phyloP scores from a whole-genome alignment of 2,888 invertebrate genomes.

The Schrankia costaestrigalis region DNA sequence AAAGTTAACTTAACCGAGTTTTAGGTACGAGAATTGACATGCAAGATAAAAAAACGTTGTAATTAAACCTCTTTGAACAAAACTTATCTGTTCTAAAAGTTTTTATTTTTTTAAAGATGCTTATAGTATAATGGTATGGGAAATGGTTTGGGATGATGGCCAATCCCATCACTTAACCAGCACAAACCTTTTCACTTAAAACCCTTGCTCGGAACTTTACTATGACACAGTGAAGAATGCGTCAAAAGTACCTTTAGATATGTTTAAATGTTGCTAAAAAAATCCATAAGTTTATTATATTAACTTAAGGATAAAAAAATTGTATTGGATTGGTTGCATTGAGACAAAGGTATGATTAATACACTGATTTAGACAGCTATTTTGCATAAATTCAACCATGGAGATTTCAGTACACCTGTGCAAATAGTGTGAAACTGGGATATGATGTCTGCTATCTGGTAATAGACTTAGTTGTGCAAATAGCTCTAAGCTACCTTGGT shows the following conservation, averaged over 20 bases:
- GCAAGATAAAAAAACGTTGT: too few species aligned
- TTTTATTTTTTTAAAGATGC: too few species aligned
- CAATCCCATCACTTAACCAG: constrained; percentile 91
- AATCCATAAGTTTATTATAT: constrained; percentile 73
- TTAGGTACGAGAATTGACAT: too few species aligned
- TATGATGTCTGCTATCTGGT: constrained; percentile 10
- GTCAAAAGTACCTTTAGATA: constrained; percentile 41
- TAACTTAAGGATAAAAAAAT: constrained; percentile 64
- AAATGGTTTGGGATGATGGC: constrained; percentile 92
- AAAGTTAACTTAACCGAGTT: too few species aligned
- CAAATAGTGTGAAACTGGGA: too few species aligned
- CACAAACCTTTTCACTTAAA: constrained; percentile 15
- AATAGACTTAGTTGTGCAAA: constrained; percentile 27
- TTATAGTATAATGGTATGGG: too few species aligned
- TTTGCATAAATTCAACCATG: constrained; percentile 60
- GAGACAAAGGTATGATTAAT: constrained; percentile 38
- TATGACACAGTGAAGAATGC: constrained; percentile 52
- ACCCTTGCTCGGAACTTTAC: constrained; percentile 45
- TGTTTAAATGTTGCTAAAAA: constrained; percentile 51
- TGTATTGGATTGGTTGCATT: constrained; percentile 53
- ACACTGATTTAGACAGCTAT: constrained; percentile 62
- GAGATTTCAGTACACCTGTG: too few species aligned
- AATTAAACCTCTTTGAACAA: too few species aligned
- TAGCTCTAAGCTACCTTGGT: constrained; percentile 41
- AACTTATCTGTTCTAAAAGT: too few species aligned